Conservation (phyloP, 1,140 invertebrate species). For the Solenopsis fugax region DNA sequence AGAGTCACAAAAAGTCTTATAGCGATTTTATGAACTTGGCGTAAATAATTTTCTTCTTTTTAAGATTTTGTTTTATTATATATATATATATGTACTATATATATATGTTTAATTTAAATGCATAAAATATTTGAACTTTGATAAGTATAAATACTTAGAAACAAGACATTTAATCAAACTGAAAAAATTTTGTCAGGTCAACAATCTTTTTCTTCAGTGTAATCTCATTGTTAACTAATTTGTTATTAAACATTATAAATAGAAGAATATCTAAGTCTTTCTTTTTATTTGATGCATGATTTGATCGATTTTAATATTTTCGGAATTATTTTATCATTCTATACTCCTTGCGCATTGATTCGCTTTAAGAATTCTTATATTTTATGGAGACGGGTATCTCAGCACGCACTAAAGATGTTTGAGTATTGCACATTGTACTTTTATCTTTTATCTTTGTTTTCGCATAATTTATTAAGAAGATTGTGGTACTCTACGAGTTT, state of each 20-base stretch:
- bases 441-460: slow-evolving; percentile 12
- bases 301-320: no score
- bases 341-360: not conserved
- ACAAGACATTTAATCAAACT: no score
- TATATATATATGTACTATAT: no score
- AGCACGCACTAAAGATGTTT: not conserved
- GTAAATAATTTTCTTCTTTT: no score
- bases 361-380: not conserved
- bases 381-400: not conserved
- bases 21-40: no score
- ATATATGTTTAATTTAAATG: no score
- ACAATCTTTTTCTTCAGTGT: no score
- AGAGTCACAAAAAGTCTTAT: slow-evolving; percentile 6
- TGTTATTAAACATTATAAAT: slow-evolving; percentile 1
- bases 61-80: no score
- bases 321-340: slow-evolving; percentile 5
- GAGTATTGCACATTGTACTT: not conserved
- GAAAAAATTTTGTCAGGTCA: no score
- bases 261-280: slow-evolving; percentile 3
- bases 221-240: not conserved
- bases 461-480: slow-evolving; percentile 29
- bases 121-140: no score
- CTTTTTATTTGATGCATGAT: not conserved
- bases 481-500: not conserved
- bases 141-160: no score